Base-by-base conservation (phyloP, 2,888 invertebrate species). In the Andrena chrysosceles region DNA sequence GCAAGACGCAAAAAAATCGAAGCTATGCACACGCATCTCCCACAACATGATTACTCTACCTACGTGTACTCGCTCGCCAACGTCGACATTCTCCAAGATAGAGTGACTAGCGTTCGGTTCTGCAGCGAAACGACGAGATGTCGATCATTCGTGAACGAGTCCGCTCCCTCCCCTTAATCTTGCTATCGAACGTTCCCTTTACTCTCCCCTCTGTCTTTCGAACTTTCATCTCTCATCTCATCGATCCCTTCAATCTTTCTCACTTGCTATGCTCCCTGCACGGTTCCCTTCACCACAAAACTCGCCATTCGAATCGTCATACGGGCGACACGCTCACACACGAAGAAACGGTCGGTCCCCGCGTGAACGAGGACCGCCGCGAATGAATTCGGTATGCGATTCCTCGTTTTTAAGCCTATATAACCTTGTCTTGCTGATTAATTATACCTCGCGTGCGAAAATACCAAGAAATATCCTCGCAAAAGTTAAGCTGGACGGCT, bases 401-500 rank as follows among this genome's bases (percentile, higher is more conserved):
- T 75, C 74, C 81, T 66, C 81, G 70, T 54, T 80, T 64, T 59
- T 71, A 88, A 89, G 87, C 87, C 86, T 89, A 89, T 86, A 81
- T 87, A 87, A 87, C 69, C 56, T 81, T 72, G 62, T 68, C 68
- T 79, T 88, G 88, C 88, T 85, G 88, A 88, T 87, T 81, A 87
- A 86, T 81, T 87, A 91, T 89, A 88, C 89, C 85, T 91, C 88
- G 90, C 91, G 90, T 93, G 93, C 92, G 92, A 94, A 93, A 94
- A 93, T 94, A 93, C 91, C 89, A 91, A 91, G 91, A 91, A 92
- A 93, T 93, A 93, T 93, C 91, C 91, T 93, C 92, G 92, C 92
- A 90, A 91, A 88, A 91, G 92, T 93, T 92, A 93, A 93, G 93
- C 91, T 94, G 94, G 94, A 94, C 94, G 94, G 94, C 93, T 93